Evolutionary conservation across 2,888 invertebrate genomes (phyloP), one percentile per base, ranked within the genome.

Genomic region (Meiosimyza decipiens): DNA sequence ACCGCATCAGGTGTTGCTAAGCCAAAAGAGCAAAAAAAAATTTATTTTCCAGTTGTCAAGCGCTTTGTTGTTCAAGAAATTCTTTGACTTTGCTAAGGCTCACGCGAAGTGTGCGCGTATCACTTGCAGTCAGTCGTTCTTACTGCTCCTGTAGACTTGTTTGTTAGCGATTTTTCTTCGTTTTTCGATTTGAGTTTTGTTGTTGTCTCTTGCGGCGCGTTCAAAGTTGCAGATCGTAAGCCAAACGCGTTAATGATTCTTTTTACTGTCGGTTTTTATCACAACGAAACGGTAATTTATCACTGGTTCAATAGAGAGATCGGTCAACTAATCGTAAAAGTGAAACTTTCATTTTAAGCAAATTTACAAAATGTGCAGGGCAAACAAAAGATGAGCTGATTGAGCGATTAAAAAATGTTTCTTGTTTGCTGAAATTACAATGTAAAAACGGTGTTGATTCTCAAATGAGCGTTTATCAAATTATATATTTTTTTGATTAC

Each of bases 1-100:
- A 49, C 64, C 40, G 47, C 54, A 33, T 40, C n/a, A 55, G 71
- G 59, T 73, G 59, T 73, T 57, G 50, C 59, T 55, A 40, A 28
- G 57, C 22, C 28, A 28, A 57, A 57, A 57, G 18, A 7, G 11
- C 1, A 16, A 47, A 40, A 7, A 40, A 40, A 9, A 40, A 11
- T 7, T n/a, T 59, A 11, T 22, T 12, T 59, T 63, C 49, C 12
- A 47, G 16, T 63, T 49, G 18, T 16, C 9, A 18, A 15, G 63
- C 28, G 57, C 57, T 28, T 28, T 15, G 28, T 57, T n/a, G 22
- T 18, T 57, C 4, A 28, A 18, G 2, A 57, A 18, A 18, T 57
- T 28, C 22, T 28, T 11, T 18, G 47, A 47, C 9, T 59, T 15
- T 40, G 13, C n/a, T 18, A 47, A 63, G 49, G 11, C 40, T 16